Evolutionary conservation across 23 tunicate genomes (phyloP).

Genomic region (Ciona savignyi): DNA sequence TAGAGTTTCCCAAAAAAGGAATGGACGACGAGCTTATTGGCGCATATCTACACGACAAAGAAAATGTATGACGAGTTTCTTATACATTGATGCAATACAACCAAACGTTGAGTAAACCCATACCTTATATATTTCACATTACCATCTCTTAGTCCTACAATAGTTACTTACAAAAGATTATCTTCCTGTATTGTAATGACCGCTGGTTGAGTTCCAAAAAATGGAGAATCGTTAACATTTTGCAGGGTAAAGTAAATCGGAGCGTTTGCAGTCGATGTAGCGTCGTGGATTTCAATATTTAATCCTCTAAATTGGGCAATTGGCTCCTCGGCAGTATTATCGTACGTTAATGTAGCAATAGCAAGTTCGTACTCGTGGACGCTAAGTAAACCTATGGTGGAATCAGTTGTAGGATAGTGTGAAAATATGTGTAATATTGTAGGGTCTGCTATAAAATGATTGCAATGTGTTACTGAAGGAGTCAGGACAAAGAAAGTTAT

Average conservation of each 20-base stretch:
- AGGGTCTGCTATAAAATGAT: too few relatives aligned
- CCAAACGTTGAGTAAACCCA: too few relatives aligned
- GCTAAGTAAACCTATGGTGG: slow-evolving; percentile 3
- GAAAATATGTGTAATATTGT: not conserved
- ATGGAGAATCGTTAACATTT: slow-evolving; percentile 31
- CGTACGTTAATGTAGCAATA: slow-evolving; percentile 13
- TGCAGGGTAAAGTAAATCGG: slow-evolving; percentile 9
- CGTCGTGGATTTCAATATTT: not conserved
- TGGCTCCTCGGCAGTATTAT: slow-evolving; percentile 18
- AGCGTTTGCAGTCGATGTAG: slow-evolving; percentile 4
- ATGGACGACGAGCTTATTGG: slow-evolving; percentile 6
- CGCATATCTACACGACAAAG: not conserved
- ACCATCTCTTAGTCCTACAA: too few relatives aligned
- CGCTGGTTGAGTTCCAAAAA: slow-evolving; percentile 11
- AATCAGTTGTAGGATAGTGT: not conserved
- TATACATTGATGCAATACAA: too few relatives aligned
- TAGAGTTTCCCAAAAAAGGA: not conserved
- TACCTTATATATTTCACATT: too few relatives aligned
- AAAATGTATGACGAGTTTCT: not conserved
- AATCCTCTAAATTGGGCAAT: slow-evolving; percentile 10
- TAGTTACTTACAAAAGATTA: not conserved
- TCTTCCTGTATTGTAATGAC: slow-evolving; percentile 7
- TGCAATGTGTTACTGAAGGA: too few relatives aligned
- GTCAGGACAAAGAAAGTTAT: too few relatives aligned
- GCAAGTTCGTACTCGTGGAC: slow-evolving; percentile 19